Evolutionary conservation across 2,797 vertebrate species (phyloP), one percentile per base, ranked within the genome.

Genomic region (Trematomus bernacchii): DNA sequence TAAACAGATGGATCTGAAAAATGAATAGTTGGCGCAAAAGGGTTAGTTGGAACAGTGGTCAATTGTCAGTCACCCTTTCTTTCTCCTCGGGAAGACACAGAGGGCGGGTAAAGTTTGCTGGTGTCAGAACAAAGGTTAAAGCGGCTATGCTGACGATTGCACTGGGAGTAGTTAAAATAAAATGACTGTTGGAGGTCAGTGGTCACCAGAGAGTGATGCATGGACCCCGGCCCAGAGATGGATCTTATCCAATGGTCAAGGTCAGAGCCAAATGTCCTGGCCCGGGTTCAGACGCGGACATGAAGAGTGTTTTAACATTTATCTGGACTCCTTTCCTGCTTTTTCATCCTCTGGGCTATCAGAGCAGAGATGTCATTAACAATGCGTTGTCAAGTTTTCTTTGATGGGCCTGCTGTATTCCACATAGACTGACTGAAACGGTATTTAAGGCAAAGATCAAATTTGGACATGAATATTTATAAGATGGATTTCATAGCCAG

Each of bases 211-310:
- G 89, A 88, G 79, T 85, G 80, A 91, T 88, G 73, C 72, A 89
- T 91, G 91, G 87, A 92, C 84, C 74, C 55, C 14, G 21, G 86
- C 89, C 85, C 83, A 85, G 83, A 79, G 63, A 85, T 92, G 85
- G 88, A 85, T 87, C 79, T 58, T 76, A 77, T 92, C 87, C 87
- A 89, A 44, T 63, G 83, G 85, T 86, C 90, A 95, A 95, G 92
- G 94, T 94, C 92, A 93, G 79, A 85, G 83, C 63, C 83, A 84
- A 61, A 77, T 73, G 84, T 82, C 88, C 87, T 84, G 91, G 84
- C 74, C 46, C 0, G 21, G 18, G 76, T 81, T 65, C 79, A 89
- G 80, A 46, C 52, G 43, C 15, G 51, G 71, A 82, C 86, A 89
- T 83, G 69, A 73, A 80, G 80, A 66, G 60, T 73, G 66, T 80